Evolutionary conservation across 2,888 invertebrate species (phyloP).

Genomic region (Drosophila maculinotata): DNA sequence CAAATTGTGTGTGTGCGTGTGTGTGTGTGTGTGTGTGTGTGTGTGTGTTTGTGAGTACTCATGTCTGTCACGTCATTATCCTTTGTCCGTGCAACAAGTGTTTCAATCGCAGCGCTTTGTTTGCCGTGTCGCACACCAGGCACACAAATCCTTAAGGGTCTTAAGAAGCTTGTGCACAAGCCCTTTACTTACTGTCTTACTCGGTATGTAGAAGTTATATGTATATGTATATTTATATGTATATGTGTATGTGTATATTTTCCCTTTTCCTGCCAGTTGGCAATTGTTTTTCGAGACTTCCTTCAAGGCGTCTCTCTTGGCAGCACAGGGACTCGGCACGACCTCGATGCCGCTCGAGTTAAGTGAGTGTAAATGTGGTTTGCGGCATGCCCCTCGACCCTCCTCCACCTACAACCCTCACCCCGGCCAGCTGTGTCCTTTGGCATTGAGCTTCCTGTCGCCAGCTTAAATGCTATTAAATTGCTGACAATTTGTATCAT

Average conservation of each 20-base stretch:
- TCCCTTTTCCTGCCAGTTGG: slow-evolving; percentile 45
- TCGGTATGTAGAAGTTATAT: background rate
- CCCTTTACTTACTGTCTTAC: slow-evolving; percentile 32
- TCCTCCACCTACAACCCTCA: background rate
- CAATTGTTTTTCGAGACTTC: slow-evolving; percentile 68
- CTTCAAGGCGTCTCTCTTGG: slow-evolving; percentile 33
- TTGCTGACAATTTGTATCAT: slow-evolving; percentile 75
- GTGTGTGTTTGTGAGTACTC: slow-evolving; percentile 12
- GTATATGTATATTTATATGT: background rate
- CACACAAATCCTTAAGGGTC: slow-evolving; percentile 72
- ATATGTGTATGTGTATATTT: background rate
- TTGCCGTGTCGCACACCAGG: slow-evolving; percentile 42
- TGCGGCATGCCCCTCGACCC: slow-evolving; percentile 19
- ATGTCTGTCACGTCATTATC: slow-evolving; percentile 69
- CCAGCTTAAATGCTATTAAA: slow-evolving; percentile 78
- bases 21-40: slow-evolving; percentile 10
- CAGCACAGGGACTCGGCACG: slow-evolving; percentile 32
- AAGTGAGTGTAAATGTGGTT: slow-evolving; percentile 79
- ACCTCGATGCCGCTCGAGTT: slow-evolving; percentile 61
- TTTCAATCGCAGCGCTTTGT: slow-evolving; percentile 71
- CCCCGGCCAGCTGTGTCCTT: slow-evolving; percentile 3
- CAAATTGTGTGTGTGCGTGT: slow-evolving; percentile 7
- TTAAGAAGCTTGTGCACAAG: slow-evolving; percentile 79
- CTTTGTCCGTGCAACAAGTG: slow-evolving; percentile 81
- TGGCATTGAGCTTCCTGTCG: slow-evolving; percentile 45